Evolutionary conservation across 1,140 invertebrate genomes (phyloP).

Genomic region (Brachionus manjavacas): DNA sequence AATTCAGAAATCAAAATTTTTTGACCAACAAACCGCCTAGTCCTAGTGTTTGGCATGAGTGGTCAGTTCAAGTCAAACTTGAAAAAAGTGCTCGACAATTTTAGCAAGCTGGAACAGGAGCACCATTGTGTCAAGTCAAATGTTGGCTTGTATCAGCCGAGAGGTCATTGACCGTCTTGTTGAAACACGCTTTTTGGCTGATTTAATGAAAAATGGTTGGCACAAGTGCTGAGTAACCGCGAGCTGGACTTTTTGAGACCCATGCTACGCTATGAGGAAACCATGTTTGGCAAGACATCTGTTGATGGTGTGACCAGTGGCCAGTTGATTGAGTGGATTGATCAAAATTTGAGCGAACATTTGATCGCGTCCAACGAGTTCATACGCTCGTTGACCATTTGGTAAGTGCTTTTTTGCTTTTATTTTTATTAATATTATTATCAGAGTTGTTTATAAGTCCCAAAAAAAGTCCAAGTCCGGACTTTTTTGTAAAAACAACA

Average conservation of each 20-base stretch:
- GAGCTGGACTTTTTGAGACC: neutral
- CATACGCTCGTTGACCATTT: neutral
- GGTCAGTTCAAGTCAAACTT: neutral
- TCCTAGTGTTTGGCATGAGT: too few relatives aligned
- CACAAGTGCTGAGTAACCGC: neutral
- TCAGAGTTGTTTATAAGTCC: too few relatives aligned
- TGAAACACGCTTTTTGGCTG: conserved; percentile 71
- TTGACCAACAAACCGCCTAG: neutral
- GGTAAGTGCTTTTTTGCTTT: too few relatives aligned
- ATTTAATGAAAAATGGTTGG: conserved; percentile 71
- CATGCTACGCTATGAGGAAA: neutral
- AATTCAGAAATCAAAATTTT: neutral
- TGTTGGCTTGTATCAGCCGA: conserved; percentile 46
- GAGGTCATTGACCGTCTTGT: conserved; percentile 67
- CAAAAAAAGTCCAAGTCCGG: too few relatives aligned
- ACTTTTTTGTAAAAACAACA: too few relatives aligned
- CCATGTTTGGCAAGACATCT: neutral
- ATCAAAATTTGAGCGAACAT: neutral
- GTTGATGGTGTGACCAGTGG: neutral
- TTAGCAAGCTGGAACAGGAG: neutral
- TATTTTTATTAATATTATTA: too few relatives aligned
- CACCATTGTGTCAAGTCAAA: conserved; percentile 31
- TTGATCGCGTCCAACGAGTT: neutral
- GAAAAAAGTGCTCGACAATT: neutral
- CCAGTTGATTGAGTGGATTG: neutral